Percentiles rank a stretch among this genome's conserved stretches.
phyloP scores from a whole-genome alignment of 2,888 invertebrate species.

The Empis stercorea region DNA sequence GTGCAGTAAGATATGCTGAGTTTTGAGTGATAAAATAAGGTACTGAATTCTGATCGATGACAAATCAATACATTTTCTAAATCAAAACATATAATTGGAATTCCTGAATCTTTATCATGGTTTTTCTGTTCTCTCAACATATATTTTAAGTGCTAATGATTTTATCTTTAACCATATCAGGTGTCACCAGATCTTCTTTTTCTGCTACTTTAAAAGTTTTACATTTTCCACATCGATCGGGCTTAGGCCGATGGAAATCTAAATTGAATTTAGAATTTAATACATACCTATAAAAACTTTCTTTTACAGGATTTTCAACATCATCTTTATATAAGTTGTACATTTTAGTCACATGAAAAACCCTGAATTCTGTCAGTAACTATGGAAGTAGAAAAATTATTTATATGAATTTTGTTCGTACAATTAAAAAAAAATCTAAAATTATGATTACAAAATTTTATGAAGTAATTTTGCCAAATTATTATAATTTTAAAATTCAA shows the following conservation, averaged over 20 bases:
- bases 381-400: no score
- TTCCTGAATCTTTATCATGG: conserved; percentile 1
- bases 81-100: background rate
- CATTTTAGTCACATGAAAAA: no score
- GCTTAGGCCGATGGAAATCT: conserved; percentile 5
- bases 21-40: background rate
- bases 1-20: background rate
- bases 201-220: conserved; percentile 4
- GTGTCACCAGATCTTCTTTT: conserved; percentile 3
- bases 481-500: no score
- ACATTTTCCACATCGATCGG: conserved; percentile 8
- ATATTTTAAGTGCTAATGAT: background rate
- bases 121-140: conserved; percentile 3
- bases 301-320: background rate
- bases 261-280: conserved; percentile 5
- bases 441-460: no score
- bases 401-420: no score
- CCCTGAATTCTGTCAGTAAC: no score
- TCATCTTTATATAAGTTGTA: background rate
- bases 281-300: background rate
- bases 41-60: no score
- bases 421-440: no score
- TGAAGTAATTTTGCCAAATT: no score
- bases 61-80: no score
- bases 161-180: background rate